A percentile compares a stretch with the other conserved stretches of the same genome.
Evolutionary conservation across 2,797 vertebrate species (phyloP).

Genomic region (Hipposideros larvatus): DNA sequence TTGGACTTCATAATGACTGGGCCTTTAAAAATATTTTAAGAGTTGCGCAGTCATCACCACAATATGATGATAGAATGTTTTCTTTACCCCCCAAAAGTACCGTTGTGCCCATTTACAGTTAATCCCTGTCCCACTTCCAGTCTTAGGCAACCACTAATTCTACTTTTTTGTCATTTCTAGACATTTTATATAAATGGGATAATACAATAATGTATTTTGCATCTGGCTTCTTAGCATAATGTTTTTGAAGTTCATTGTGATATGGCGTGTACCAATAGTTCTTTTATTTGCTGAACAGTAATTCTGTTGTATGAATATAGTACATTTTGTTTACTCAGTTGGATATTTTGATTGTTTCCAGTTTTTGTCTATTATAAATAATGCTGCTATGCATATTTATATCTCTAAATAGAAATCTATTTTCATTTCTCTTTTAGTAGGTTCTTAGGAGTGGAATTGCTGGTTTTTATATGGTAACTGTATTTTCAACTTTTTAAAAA

Average conservation of each 20-base stretch:
- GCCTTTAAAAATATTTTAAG: background rate
- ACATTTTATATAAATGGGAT: conserved; percentile 49
- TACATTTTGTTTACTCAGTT: background rate
- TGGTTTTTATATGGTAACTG: conserved; percentile 18
- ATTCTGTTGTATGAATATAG: background rate
- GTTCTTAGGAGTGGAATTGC: conserved; percentile 6
- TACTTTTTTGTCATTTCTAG: conserved; percentile 47
- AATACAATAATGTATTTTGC: background rate
- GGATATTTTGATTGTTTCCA: conserved; percentile 22
- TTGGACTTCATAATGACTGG: background rate
- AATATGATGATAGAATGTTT: conserved; percentile 21
- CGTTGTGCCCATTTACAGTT: background rate
- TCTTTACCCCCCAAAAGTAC: background rate
- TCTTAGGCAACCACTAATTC: background rate
- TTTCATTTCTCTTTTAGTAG: conserved; percentile 47
- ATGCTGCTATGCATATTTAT: background rate
- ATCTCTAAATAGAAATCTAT: background rate
- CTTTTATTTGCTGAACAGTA: background rate
- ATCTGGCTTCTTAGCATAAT: background rate
- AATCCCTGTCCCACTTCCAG: background rate
- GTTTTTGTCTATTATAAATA: conserved; percentile 36
- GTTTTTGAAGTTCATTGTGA: conserved; percentile 34
- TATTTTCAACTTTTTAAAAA: conserved; percentile 43
- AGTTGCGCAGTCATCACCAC: background rate
- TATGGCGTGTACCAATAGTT: conserved; percentile 15